A percentile compares a stretch with the other conserved stretches of the same genome.
Evolutionary conservation across 2,888 invertebrate genomes (phyloP).

Genomic region (Campoletis raptor): DNA sequence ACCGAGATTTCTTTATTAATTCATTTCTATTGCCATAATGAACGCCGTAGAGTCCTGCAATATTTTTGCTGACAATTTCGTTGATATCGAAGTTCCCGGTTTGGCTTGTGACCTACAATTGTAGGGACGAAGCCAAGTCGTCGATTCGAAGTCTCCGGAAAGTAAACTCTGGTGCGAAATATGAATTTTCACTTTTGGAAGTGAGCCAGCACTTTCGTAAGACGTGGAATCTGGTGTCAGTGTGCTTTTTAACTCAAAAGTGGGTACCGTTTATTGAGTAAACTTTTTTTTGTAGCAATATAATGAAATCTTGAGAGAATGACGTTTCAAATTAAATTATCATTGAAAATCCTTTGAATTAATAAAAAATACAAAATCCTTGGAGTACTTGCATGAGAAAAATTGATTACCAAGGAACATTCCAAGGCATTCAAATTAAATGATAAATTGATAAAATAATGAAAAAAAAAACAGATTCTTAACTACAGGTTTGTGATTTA

Average conservation of each 20-base stretch:
- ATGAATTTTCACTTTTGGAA: constrained; percentile 86
- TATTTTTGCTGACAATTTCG: constrained; percentile 86
- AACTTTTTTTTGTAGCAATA: neutral
- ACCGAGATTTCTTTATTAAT: constrained; percentile 77
- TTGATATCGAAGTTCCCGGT: constrained; percentile 91
- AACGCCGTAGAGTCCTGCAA: constrained; percentile 83
- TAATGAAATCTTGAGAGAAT: neutral
- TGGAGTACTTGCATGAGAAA: neutral
- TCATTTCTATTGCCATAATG: constrained; percentile 84
- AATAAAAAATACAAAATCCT: neutral
- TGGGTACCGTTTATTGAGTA: constrained; percentile 36
- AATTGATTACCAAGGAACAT: neutral
- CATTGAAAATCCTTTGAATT: neutral
- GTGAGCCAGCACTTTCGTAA: constrained; percentile 67
- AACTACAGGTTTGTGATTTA: neutral
- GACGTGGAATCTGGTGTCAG: constrained; percentile 68
- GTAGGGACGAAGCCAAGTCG: constrained; percentile 87
- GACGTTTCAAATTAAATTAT: neutral
- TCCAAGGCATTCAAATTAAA: neutral
- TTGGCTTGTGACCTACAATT: constrained; percentile 87
- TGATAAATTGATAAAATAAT: neutral
- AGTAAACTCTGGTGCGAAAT: constrained; percentile 86
- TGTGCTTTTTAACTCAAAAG: constrained; percentile 68
- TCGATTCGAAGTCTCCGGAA: constrained; percentile 88
- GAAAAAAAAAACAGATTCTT: neutral